Conservation (phyloP, 2,113 vertebrate genomes). For the Hippocampus guttulatus region DNA sequence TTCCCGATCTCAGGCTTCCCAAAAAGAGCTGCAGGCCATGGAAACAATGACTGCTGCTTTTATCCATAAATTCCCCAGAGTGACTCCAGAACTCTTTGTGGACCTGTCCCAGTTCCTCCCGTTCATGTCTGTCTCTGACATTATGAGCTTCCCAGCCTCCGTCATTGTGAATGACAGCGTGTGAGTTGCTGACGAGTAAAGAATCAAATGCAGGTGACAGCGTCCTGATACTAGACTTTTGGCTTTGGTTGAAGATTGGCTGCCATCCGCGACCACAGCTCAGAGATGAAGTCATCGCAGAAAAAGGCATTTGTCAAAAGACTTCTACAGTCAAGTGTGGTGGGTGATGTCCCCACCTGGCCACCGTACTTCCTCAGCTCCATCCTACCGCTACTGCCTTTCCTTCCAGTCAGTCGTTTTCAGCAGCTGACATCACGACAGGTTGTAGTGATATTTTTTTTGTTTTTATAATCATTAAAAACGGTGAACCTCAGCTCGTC, state of each 20-base stretch:
- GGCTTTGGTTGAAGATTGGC: slow-evolving; percentile 68
- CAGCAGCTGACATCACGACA: slow-evolving; percentile 82
- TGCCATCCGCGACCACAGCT: slow-evolving; percentile 80
- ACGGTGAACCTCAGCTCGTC: neutral
- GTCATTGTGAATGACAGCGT: slow-evolving; percentile 83
- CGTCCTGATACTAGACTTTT: slow-evolving; percentile 8
- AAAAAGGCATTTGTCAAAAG: slow-evolving; percentile 83
- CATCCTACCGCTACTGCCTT: slow-evolving; percentile 78
- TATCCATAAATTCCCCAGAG: slow-evolving; percentile 78
- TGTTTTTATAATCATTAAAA: neutral
- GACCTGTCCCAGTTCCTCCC: slow-evolving; percentile 86
- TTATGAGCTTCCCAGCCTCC: slow-evolving; percentile 80
- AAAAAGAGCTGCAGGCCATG: slow-evolving; percentile 77
- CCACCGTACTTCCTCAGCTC: slow-evolving; percentile 78
- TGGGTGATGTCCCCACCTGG: slow-evolving; percentile 82
- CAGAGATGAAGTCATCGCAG: slow-evolving; percentile 80
- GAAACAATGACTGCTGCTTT: slow-evolving; percentile 82
- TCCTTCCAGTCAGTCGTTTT: slow-evolving; percentile 80
- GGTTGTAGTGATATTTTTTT: slow-evolving; percentile 53
- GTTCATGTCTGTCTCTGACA: slow-evolving; percentile 85
- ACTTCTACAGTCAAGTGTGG: slow-evolving; percentile 76
- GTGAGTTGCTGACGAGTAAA: slow-evolving; percentile 65
- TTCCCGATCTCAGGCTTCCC: slow-evolving; percentile 68
- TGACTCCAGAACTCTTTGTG: slow-evolving; percentile 84
- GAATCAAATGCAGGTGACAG: neutral